phyloP scores from a whole-genome alignment of 2,113 vertebrate species.

The Jaculus jaculus region DNA sequence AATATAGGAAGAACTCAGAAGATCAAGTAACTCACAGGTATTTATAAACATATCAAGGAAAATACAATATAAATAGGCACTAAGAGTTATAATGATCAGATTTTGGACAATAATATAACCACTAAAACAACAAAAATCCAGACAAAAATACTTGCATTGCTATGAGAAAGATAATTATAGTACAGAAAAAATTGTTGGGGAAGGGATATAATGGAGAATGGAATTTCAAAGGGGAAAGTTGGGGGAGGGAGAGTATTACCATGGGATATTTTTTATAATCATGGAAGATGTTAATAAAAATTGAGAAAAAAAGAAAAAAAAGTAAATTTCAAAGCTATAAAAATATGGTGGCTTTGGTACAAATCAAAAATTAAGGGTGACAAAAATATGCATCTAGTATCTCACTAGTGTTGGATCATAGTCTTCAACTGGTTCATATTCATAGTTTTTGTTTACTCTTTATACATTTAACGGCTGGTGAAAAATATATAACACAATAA shows the following conservation, averaged over 20 bases:
- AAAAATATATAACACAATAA: constrained; percentile 14
- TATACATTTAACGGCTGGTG: neutral
- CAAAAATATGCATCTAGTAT: neutral
- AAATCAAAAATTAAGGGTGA: constrained; percentile 35
- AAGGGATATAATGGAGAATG: too few species aligned
- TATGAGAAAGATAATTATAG: neutral
- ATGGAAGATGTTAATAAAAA: too few species aligned
- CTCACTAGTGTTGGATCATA: neutral
- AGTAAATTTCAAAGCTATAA: neutral
- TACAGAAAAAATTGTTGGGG: too few species aligned
- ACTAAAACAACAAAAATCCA: neutral
- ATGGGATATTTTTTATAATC: too few species aligned
- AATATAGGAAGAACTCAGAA: constrained; percentile 8
- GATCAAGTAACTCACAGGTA: neutral
- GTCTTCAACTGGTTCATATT: constrained; percentile 14
- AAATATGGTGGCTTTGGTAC: neutral
- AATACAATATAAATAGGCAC: neutral
- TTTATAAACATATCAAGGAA: neutral
- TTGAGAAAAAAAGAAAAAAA: too few species aligned
- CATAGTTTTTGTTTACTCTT: neutral
- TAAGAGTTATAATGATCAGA: constrained; percentile 23
- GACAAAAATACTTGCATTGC: neutral
- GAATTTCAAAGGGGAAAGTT: too few species aligned
- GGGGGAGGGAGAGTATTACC: too few species aligned
- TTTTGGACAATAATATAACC: neutral